Evolutionary conservation across 1,140 invertebrate species (phyloP), one percentile per base, ranked within the genome.

Genomic region (Trachymyrmex septentrionalis): DNA sequence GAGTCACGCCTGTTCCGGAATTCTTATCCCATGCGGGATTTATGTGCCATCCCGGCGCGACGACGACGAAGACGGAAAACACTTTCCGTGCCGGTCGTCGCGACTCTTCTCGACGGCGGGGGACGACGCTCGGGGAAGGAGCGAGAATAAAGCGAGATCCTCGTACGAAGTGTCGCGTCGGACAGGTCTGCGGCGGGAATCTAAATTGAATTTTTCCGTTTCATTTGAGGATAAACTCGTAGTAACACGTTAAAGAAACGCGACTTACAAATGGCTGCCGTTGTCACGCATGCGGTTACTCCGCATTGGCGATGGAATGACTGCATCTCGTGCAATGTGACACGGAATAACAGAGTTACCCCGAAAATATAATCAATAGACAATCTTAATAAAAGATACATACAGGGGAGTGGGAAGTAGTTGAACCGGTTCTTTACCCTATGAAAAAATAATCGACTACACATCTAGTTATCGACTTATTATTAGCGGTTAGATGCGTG

Each of bases 161-260:
- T 30, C 19, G 27, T 34, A 21, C 72, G 55, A 30, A 30, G 24
- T 38, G 87, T 24, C 10, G 48, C 0, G 38, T 44, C 38, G 34
- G 27, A 14, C 67, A 82, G 67, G 67, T 73, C 12, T 71, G 78
- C 55, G 19, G 34, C 53, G 64, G 27, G 85, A 72, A 89, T 91
- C 90, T 86, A 91, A 91, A 91, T 91, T 91, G 90, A 91, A 91
- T 91, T 91, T 88, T 91, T 91, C 90, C 90, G 90, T 91, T 91
- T 91, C 90, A 91, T 91, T 91, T 91, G 88, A 91, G 88, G 86
- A 91, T 91, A 91, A 91, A 89, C 64, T 75, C 66, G 67, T 66
- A 73, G 86, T 72, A 44, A 77, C 89, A 66, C 44, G 63, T 91
- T 91, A 90, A 91, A 88, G 85, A 87, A 91, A 89, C 85, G 81